Conservation (phyloP, 2,113 vertebrate genomes). For the Meriones unguiculatus region DNA sequence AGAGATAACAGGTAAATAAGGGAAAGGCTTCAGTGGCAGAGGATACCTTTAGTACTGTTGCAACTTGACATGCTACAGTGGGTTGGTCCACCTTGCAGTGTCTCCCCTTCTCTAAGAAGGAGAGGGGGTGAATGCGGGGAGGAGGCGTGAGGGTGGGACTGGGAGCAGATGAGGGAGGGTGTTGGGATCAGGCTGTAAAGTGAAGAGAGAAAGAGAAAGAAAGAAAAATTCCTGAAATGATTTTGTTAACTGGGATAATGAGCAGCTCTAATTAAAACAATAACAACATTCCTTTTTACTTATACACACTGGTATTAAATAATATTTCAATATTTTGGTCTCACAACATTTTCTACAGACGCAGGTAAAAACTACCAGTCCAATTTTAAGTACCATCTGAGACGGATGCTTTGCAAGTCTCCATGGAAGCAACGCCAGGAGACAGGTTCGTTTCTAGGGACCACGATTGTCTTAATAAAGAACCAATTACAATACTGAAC, state of each 20-base stretch:
- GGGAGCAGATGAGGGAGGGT: too few relatives aligned
- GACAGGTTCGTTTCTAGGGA: constrained; percentile 52
- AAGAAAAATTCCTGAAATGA: neutral
- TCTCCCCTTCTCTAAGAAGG: too few relatives aligned
- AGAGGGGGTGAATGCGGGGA: too few relatives aligned
- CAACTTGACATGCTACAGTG: too few relatives aligned
- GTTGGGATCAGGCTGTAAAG: too few relatives aligned
- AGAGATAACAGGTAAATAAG: neutral
- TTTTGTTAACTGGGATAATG: constrained; percentile 40
- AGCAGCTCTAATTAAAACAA: constrained; percentile 20
- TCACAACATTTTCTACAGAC: constrained; percentile 49
- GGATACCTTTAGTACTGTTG: too few relatives aligned
- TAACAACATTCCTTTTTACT: constrained; percentile 26
- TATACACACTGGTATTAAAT: constrained; percentile 3
- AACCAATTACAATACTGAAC: neutral
- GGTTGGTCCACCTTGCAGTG: too few relatives aligned
- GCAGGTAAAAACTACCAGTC: constrained; percentile 61
- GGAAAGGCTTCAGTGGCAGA: neutral
- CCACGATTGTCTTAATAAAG: constrained; percentile 17
- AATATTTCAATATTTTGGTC: constrained; percentile 62
- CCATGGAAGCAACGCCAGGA: constrained; percentile 4
- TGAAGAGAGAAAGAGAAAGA: too few relatives aligned
- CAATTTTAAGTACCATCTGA: neutral
- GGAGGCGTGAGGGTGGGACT: too few relatives aligned
- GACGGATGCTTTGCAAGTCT: constrained; percentile 6